Base-by-base conservation (phyloP, 2,113 vertebrate genomes). In the Rattus norvegicus region DNA sequence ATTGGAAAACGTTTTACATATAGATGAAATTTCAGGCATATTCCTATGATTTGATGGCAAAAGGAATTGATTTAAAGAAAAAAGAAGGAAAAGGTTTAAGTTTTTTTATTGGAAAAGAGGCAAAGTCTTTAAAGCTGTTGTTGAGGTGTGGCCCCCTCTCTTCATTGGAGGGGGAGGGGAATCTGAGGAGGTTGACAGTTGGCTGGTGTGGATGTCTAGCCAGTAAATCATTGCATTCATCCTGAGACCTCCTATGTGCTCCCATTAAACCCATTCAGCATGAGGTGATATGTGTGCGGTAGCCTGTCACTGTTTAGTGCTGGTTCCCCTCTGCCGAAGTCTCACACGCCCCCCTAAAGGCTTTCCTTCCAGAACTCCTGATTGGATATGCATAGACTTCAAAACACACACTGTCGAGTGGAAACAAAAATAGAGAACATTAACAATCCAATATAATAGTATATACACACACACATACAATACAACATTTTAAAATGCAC, bases 211-310 rank as follows among this genome's bases (percentile, higher is more conserved):
- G 93, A 36, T 43, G 92, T 89, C 94, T 88, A 93, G 95, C 93
- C 39, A 73, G 47, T 95, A 96, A 93, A 92, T 97, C 97, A 98
- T 92, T 94, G 97, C 88, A 97, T 97, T 96, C 92, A 97, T 91
- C 49, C 77, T 12, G 92, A 91, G 97, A 91, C 93, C 80, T 97
- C 96, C 95, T 89, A 86, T 61, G 28, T 56, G 20, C 76, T 88
- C 95, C 92, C 65, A 92, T 98, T 96, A 97, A 97, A 49, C 49
- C 69, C 88, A 90, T 87, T 93, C 70, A 75, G 39, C 92, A 36
- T 24, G 97, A 93, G 85, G 95, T 96, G 96, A 97, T 98, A 97
- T 96, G 95, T 97, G 96, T 93, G 93, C 93, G 96, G 85, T 92
- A 88, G 92, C n/a, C 77, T 61, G 89, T 56, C 47, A 14, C 86